Evolutionary conservation across 2,113 vertebrate species (phyloP).

Genomic region (Conger conger): DNA sequence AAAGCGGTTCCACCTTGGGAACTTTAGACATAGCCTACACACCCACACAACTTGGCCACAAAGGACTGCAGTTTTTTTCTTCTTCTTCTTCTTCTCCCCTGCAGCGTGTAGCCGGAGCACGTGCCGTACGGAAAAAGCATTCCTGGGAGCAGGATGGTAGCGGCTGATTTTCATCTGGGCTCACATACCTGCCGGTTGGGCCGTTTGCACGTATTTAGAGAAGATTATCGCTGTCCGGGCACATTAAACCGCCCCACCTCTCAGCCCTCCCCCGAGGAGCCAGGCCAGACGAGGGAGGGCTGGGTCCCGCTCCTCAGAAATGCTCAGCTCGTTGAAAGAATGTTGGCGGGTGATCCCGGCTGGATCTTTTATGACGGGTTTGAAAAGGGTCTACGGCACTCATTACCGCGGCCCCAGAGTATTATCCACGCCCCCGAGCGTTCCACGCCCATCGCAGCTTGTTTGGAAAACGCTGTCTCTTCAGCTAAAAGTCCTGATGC

Average conservation of each 20-base stretch:
- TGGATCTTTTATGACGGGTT: constrained; percentile 35
- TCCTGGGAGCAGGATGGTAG: not conserved
- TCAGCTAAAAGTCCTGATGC: constrained; percentile 23
- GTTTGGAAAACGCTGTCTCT: constrained; percentile 32
- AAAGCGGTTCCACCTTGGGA: not conserved
- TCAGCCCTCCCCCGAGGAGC: not conserved
- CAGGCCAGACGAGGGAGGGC: not conserved
- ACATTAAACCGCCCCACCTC: constrained; percentile 2
- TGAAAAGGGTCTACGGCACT: constrained; percentile 30
- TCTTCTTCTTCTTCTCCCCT: not conserved
- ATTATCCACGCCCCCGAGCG: constrained; percentile 4
- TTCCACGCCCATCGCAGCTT: constrained; percentile 24
- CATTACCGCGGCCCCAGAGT: constrained; percentile 31
- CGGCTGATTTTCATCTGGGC: not conserved
- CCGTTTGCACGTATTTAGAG: not conserved
- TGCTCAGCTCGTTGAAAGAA: constrained; percentile 28
- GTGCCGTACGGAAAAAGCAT: not conserved
- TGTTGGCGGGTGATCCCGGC: constrained; percentile 34
- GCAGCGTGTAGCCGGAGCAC: not conserved
- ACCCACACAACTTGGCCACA: no score
- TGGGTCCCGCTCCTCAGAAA: not conserved
- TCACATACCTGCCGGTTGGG: not conserved
- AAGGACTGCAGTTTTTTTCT: no score
- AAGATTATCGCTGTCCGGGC: constrained; percentile 6
- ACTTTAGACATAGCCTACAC: no score